A percentile compares a stretch with the other conserved stretches of the same genome.
Conservation (phyloP, 2,888 invertebrate species). For the Drosophila ochracea region DNA sequence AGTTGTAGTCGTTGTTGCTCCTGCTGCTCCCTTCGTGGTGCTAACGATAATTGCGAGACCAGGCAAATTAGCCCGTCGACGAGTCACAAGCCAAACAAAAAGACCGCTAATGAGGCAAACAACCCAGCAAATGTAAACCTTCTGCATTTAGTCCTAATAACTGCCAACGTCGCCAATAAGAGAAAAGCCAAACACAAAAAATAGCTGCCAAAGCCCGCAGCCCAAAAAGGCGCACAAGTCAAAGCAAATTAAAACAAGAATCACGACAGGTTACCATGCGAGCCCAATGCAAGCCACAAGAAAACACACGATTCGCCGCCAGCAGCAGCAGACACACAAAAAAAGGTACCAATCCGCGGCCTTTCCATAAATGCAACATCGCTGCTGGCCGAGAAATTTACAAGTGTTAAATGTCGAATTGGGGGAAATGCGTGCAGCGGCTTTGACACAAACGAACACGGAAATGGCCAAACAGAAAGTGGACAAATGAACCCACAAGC, state of each 20-base stretch:
- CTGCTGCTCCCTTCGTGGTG: slow-evolving; percentile 39
- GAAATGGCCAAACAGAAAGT: slow-evolving; percentile 61
- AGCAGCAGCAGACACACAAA: slow-evolving; percentile 15
- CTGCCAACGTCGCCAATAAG: slow-evolving; percentile 61
- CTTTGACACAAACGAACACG: slow-evolving; percentile 74
- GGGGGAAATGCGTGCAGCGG: slow-evolving; percentile 79
- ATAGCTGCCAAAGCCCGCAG: slow-evolving; percentile 39
- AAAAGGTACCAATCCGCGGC: slow-evolving; percentile 26
- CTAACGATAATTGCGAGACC: slow-evolving; percentile 59
- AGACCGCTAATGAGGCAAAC: slow-evolving; percentile 73
- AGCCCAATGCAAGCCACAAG: slow-evolving; percentile 40
- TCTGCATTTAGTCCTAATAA: slow-evolving; percentile 79
- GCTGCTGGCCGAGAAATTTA: slow-evolving; percentile 72
- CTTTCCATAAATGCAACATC: slow-evolving; percentile 66
- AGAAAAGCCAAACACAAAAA: slow-evolving; percentile 27
- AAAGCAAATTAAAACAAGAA: slow-evolving; percentile 83
- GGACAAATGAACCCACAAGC: slow-evolving; percentile 64
- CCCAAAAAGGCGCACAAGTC: slow-evolving; percentile 80
- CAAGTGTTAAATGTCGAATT: slow-evolving; percentile 81
- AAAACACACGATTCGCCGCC: slow-evolving; percentile 53
- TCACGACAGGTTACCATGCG: slow-evolving; percentile 82
- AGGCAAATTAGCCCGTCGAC: slow-evolving; percentile 49
- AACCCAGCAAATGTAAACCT: slow-evolving; percentile 49
- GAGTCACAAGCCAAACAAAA: slow-evolving; percentile 27
- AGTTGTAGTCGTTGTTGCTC: slow-evolving; percentile 13